Percentiles rank a stretch among this genome's conserved stretches.
Evolutionary conservation across 2,113 vertebrate species (phyloP).

Genomic region (Pluvianellus socialis): DNA sequence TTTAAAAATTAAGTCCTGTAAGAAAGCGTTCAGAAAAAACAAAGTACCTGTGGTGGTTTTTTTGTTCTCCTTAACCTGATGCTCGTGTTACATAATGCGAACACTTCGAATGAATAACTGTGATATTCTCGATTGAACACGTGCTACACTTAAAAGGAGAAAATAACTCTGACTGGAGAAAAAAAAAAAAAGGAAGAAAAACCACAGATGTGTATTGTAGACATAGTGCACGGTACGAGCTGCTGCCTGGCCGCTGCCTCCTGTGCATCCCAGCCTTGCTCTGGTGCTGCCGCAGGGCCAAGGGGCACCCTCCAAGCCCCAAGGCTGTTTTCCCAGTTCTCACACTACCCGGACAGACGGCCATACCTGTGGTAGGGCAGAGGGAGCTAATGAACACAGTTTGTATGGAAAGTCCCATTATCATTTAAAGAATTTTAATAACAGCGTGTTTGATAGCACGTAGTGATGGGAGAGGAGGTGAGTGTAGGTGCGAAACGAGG

Average conservation of each 20-base stretch:
- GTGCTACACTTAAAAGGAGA: neutral
- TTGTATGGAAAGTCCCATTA: neutral
- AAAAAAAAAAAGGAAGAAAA: neutral
- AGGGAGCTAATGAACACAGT: neutral
- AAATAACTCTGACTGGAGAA: neutral
- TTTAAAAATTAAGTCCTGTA: neutral
- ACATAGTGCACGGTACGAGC: accelerated
- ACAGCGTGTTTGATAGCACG: neutral
- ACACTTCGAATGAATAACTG: neutral
- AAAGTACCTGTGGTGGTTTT: neutral
- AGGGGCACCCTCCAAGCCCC: neutral
- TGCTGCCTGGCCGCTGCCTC: neutral
- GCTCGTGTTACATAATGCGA: neutral
- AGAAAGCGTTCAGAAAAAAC: neutral
- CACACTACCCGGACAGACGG: neutral
- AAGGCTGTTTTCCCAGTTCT: neutral
- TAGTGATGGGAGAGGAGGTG: neutral
- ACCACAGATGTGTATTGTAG: neutral
- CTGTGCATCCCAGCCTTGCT: neutral
- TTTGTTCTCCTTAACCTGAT: neutral
- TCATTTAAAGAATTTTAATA: neutral
- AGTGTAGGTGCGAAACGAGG: neutral
- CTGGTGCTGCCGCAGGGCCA: neutral
- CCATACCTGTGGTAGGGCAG: neutral
- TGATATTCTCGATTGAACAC: neutral